Base-by-base conservation (phyloP, 2,888 invertebrate genomes). In the Cryptophagus acutangulus region DNA sequence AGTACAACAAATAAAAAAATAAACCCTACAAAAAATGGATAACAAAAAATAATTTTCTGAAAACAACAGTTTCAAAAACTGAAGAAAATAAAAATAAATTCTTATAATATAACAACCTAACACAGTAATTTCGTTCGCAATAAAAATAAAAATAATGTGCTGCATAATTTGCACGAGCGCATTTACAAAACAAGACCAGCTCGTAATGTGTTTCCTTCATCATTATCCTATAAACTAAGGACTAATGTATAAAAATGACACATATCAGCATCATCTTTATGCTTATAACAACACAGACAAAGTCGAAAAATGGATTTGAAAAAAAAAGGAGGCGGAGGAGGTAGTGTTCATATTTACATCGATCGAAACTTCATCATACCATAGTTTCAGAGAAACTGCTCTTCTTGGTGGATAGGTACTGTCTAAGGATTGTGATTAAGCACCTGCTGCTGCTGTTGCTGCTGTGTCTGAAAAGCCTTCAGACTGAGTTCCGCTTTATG, bases 401-500 rank as follows among this genome's bases (percentile, higher is more conserved):
- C 10, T 33, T 33, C 33, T 34, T 38, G 38, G 34, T 42, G 42
- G 24, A 34, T 38, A 17, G 26, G 33, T 33, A 8, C 30, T 25
- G 14, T 52, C 63, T 74, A 79, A 73, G 77, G 79, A 69, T 77
- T 75, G 68, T 79, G 79, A 65, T 79, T 79, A 62, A 77, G 77
- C 55, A 77, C 74, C 47, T 76, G 73, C 57, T 76, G 73, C 54
- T 69, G 69, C 59, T 54, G 57, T 37, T 58, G 57, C 50, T 70
- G 70, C 59, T 75, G 78, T 42, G 65, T 62, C 58, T 77, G 61
- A 46, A 59, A 61, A 18, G 61, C 58, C 40, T 58, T 57, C 62
- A 82, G 74, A 66, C 79, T 82, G 50, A 76, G 67, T 66, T 79
- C 79, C 59, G 84, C 81, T 72, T 88, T 89, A 62, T 90, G 90